Evolutionary conservation across 2,797 vertebrate species (phyloP), one percentile per base, ranked within the genome.

Genomic region (Onychomys leucogaster): DNA sequence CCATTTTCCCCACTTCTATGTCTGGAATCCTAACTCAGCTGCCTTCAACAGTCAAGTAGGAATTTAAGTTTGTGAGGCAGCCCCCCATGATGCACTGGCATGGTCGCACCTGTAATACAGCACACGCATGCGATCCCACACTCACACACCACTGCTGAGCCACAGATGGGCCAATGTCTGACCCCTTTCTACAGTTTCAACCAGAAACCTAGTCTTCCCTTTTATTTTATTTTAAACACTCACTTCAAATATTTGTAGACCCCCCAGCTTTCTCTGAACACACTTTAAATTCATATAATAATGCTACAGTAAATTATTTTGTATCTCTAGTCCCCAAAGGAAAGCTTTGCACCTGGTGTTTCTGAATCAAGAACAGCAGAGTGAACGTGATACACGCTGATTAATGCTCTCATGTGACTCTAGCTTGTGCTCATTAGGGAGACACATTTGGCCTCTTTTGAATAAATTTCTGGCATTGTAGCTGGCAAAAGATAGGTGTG

Each of bases 221-320:
- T 94, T 89, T 41, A 82, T 59, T 59, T 61, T n/a, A 55, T 55
- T 80, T 80, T 89, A 46, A 78, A 78, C 29, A 67, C 8, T 57
- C 61, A 49, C 65, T 87, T 75, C 29, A 84, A 88, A 67, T 90
- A 71, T 83, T 90, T 88, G 52, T n/a, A 69, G 76, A 57, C 52
- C 25, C 43, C 46, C 16, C 89, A 41, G 46, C 29, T 63, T 16
- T 21, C 29, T 5, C 27, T 9, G 57, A 49, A 37, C 4, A 59
- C 27, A 37, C 12, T 67, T 13, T 73, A 87, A 63, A 32, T 73
- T 6, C 43, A 63, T 57, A 73, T 91, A 13, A 34, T 67, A 89
- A 65, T 81, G 3, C 55, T 81, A 3, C 69, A 63, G 55, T 46
- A 49, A 11, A 25, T 69, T 85, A 41, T 21, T 86, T 41, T 87